Conservation (phyloP, 2,113 vertebrate genomes). For the Microtus montanus region DNA sequence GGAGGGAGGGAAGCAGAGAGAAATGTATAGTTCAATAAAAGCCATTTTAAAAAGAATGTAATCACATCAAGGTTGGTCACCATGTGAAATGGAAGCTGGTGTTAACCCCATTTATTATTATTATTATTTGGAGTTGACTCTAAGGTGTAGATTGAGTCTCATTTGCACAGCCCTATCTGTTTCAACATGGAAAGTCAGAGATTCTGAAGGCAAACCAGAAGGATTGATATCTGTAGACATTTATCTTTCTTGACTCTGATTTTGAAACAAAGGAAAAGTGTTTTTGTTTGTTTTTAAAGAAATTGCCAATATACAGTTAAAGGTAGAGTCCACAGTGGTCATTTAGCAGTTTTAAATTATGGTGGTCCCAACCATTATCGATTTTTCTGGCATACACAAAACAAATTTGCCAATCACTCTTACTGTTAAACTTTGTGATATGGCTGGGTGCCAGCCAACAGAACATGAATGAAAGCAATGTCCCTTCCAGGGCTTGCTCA, state of each 20-base stretch:
- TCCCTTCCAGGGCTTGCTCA: background rate
- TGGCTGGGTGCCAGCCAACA: background rate
- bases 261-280: background rate
- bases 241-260: background rate
- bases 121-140: background rate
- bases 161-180: background rate
- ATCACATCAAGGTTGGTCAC: background rate
- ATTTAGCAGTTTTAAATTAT: background rate
- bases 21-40: too few relatives aligned
- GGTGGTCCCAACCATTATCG: background rate
- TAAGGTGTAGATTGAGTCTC: background rate
- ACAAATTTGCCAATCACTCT: background rate
- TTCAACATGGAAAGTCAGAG: background rate
- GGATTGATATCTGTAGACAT: background rate
- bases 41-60: background rate
- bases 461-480: background rate
- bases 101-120: background rate
- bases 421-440: background rate
- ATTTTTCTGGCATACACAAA: background rate
- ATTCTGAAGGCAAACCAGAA: background rate
- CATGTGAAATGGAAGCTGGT: background rate
- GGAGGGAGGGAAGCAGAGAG: too few relatives aligned
- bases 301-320: background rate
- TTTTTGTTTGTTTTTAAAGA: background rate
- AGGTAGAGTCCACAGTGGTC: background rate